phyloP scores from a whole-genome alignment of 2,797 vertebrate genomes.

The Hipposideros larvatus region DNA sequence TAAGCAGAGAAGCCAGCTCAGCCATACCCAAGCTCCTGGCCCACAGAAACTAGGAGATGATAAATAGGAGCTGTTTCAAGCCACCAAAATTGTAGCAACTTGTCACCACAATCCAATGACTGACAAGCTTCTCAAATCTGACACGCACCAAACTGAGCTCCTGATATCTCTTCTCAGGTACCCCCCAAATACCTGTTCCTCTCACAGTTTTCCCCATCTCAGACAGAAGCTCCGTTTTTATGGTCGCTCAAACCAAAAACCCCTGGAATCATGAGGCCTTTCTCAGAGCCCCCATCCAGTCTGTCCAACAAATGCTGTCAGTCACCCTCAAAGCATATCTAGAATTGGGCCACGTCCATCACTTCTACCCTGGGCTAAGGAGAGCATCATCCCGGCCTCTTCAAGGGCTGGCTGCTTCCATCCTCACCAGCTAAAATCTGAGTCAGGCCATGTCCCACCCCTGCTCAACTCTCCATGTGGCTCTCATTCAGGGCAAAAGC shows the following conservation, averaged over 20 bases:
- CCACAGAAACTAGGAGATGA: neutral
- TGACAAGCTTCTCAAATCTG: neutral
- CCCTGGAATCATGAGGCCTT: neutral
- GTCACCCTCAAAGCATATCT: neutral
- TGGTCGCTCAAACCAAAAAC: neutral
- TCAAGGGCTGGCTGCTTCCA: neutral
- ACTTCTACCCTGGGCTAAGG: neutral
- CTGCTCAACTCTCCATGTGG: neutral
- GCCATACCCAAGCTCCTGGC: neutral
- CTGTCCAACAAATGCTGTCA: neutral
- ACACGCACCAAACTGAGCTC: neutral
- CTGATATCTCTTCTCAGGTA: neutral
- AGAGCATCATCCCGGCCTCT: neutral
- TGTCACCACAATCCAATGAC: neutral
- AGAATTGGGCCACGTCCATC: too few relatives aligned
- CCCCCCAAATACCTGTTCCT: neutral
- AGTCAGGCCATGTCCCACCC: fast-evolving
- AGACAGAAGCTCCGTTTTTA: neutral
- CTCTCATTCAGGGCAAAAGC: neutral
- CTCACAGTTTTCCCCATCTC: neutral
- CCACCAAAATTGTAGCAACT: neutral
- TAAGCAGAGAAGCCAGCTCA: neutral
- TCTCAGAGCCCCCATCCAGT: neutral
- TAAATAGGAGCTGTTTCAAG: neutral
- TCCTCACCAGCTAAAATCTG: neutral